These are phyloP conservation scores for Danio rerio DNA, from an alignment of 2,113 vertebrate species.

Conservation along the genomic window GRCz12tu NC_133183.1:33364501-33365000, in stretches of 20 bases:
- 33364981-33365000: not conserved
- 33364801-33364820: conserved; percentile 20
- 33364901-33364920: conserved; percentile 38
- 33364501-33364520: no score
- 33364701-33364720: conserved; percentile 20
- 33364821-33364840: conserved; percentile 37
- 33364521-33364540: no score
- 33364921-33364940: conserved; percentile 43
- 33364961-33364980: not conserved
- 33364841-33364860: conserved; percentile 38
- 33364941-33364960: not conserved
- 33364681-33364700: conserved; percentile 9
- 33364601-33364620: not conserved
- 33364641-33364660: not conserved
- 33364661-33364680: not conserved
- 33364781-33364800: conserved; percentile 30
- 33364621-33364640: not conserved
- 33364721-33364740: conserved; percentile 20
- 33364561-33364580: no score
- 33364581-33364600: no score
- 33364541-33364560: no score
- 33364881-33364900: conserved; percentile 30
- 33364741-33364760: conserved; percentile 3
- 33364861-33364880: conserved; percentile 31
- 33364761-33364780: conserved; percentile 5